Conservation (phyloP, 2,797 vertebrate species). For the Coccyzus lansbergi region DNA sequence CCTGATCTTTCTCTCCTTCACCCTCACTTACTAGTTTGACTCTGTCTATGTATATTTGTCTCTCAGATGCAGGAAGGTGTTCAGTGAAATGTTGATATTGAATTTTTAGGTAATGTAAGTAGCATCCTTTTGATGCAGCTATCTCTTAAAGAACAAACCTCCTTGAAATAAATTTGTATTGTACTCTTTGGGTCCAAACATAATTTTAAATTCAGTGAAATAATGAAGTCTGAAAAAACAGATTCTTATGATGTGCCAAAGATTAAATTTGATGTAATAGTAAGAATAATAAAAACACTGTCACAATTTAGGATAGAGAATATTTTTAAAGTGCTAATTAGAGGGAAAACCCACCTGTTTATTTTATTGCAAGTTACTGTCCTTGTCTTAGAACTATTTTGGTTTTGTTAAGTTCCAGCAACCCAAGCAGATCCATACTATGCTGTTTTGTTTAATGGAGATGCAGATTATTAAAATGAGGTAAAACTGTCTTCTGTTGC, state of each 20-base stretch:
- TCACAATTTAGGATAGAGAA: not conserved
- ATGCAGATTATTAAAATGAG: not conserved
- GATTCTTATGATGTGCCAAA: not conserved
- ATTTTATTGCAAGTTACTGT: not conserved
- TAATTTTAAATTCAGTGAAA: not conserved
- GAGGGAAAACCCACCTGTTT: not conserved
- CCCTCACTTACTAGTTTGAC: not conserved
- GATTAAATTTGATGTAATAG: not conserved
- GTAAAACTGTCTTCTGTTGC: not conserved
- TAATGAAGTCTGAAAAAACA: not conserved
- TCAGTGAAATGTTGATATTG: not conserved
- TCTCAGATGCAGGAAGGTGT: not conserved
- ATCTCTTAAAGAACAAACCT: not conserved
- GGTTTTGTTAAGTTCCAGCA: not conserved
- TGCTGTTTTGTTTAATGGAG: not conserved
- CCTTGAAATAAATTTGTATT: not conserved
- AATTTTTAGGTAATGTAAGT: not conserved
- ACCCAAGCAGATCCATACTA: not conserved
- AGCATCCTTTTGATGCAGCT: not conserved
- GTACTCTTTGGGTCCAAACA: not conserved
- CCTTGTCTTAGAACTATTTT: not conserved
- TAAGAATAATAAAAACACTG: not conserved
- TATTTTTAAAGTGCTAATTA: not conserved
- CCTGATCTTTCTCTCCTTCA: not conserved
- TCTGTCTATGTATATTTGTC: not conserved